Evolutionary conservation across 2,797 vertebrate species (phyloP), one percentile per base, ranked within the genome.

Genomic region (Dendrocincla fuliginosa): DNA sequence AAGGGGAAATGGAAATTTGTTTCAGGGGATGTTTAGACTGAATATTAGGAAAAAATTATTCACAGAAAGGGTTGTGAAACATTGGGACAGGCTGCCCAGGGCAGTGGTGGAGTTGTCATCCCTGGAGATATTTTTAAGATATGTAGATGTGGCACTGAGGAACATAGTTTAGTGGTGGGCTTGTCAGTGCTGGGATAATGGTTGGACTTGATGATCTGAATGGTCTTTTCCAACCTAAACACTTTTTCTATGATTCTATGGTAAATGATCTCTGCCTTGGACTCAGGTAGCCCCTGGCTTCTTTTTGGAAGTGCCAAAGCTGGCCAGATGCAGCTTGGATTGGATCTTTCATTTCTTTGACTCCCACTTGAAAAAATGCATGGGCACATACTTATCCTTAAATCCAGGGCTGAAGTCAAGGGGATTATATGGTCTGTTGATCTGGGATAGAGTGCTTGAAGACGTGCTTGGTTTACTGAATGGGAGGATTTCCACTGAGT

Each of bases 271-370:
- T 55, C 27, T 70, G 11, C 68, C 64, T 74, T 47, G 49, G 30
- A 25, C 1, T 2, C 32, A 70, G 63, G 28, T 39, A 73, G 13
- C 10, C 15, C 9, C 42, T 0, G 0, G 7, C 28, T 87, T 82
- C 59, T 77, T 50, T 41, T 76, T 8, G 4, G 10, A 5, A 13
- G n/a, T 47, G 7, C 87, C 39, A 59, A 50, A 87, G 28, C 13
- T 68, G 75, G 25, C 23, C 64, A 74, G 25, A 41, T 46, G 13
- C 49, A 88, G 12, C 37, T 67, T 55, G 17, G 9, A 33, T 63
- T 28, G 13, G 24, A 55, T 52, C 52, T 84, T 89, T 80, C 49
- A 8, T 74, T 93, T 85, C 79, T 89, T 87, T 88, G 56, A 56
- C 23, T 91, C 6, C 14, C 13, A 15, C 42, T 44, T 67, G 35